Conservation (phyloP, 1,140 invertebrate species). For the Leptestheria dahalacensis region DNA sequence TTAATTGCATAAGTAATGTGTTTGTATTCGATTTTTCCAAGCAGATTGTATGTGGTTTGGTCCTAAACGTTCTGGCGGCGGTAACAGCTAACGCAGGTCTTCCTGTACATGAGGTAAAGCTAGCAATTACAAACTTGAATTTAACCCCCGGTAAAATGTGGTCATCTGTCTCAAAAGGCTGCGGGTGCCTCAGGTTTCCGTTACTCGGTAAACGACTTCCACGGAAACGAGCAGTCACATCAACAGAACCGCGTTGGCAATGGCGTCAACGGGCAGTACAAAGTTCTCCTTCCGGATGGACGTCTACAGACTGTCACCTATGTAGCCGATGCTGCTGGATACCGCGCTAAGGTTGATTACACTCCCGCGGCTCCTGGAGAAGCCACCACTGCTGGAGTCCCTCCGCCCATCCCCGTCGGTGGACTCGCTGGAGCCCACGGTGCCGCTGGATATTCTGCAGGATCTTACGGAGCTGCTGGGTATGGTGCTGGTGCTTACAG, state of each 20-base stretch:
- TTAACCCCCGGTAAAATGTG: background rate
- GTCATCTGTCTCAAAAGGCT: background rate
- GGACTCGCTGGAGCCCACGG: background rate
- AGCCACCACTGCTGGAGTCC: conserved; percentile 14
- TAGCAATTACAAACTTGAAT: background rate
- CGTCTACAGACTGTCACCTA: conserved; percentile 16
- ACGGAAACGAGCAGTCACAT: conserved; percentile 15
- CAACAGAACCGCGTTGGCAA: conserved; percentile 15
- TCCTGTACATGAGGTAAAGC: background rate
- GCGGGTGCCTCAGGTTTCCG: conserved; percentile 5
- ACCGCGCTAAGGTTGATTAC: conserved; percentile 17
- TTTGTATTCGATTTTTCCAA: background rate
- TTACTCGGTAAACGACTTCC: conserved; percentile 15
- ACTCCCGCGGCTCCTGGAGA: conserved; percentile 13
- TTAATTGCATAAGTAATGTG: no score
- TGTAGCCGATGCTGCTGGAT: conserved; percentile 15
- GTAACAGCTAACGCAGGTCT: background rate
- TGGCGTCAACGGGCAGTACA: conserved; percentile 14
- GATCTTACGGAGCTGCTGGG: background rate
- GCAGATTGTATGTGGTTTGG: background rate
- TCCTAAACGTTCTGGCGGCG: background rate
- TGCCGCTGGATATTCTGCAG: background rate
- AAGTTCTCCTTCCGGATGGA: conserved; percentile 14
- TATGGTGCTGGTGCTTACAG: conserved; percentile 1
- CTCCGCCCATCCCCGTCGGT: background rate